Conservation (phyloP, 1,140 invertebrate species). For the Solenopsis invicta region DNA sequence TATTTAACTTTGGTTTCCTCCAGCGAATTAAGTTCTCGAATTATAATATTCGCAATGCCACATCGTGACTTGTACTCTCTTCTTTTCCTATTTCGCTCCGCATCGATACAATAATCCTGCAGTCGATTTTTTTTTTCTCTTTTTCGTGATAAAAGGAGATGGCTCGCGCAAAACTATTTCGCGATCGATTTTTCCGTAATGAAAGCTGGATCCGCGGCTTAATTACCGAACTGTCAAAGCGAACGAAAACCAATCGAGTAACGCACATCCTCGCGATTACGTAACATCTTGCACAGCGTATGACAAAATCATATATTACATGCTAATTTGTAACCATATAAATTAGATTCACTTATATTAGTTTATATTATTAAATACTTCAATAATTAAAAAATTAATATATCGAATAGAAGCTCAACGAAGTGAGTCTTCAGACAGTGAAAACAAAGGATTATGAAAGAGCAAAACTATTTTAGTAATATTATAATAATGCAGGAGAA, state of each 20-base stretch:
- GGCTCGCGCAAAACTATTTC: not conserved
- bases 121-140: too few relatives aligned
- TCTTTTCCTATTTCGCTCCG: not conserved
- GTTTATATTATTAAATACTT: not conserved
- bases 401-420: too few relatives aligned
- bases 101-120: not conserved
- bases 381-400: too few relatives aligned
- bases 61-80: not conserved
- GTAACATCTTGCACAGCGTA: not conserved
- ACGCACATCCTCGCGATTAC: constrained; percentile 8
- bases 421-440: too few relatives aligned
- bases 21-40: not conserved
- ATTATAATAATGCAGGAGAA: too few relatives aligned
- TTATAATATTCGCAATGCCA: not conserved
- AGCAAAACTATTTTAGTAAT: too few relatives aligned
- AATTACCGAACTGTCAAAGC: constrained; percentile 36
- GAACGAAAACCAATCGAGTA: constrained; percentile 23
- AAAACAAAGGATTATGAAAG: too few relatives aligned
- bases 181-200: constrained; percentile 33
- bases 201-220: constrained; percentile 19
- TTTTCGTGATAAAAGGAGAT: not conserved
- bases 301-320: not conserved
- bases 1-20: not conserved
- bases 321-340: constrained; percentile 13
- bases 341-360: not conserved